phyloP scores from a whole-genome alignment of 1,140 invertebrate genomes.

The Drosophila pallidifrons region DNA sequence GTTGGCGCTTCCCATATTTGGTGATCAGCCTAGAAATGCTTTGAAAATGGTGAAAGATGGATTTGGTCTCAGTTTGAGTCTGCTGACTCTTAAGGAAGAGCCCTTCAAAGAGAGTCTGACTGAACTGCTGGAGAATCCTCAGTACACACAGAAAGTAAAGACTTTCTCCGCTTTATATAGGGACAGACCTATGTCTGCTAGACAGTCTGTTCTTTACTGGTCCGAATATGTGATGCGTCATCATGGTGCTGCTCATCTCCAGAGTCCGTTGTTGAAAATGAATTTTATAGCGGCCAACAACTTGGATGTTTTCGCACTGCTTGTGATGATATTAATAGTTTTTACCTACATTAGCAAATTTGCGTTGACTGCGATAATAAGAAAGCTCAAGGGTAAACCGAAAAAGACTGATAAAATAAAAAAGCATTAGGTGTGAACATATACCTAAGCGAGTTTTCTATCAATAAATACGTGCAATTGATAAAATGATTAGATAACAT shows the following conservation, averaged over 20 bases:
- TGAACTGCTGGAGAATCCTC: no score
- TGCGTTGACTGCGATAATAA: background rate
- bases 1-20: no score
- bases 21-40: no score
- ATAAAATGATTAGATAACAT: no score
- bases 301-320: conserved; percentile 59
- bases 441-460: no score
- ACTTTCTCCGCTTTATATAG: conserved; percentile 37
- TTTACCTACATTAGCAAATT: conserved; percentile 19
- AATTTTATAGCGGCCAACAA: conserved; percentile 71
- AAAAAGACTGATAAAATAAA: conserved; percentile 18
- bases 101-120: no score
- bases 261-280: conserved; percentile 72
- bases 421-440: background rate
- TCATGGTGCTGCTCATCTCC: conserved; percentile 29
- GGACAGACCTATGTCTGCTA: conserved; percentile 84
- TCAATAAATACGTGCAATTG: background rate
- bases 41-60: no score
- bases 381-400: background rate
- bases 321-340: conserved; percentile 4
- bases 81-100: no score
- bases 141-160: no score
- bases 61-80: no score
- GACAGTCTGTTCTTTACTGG: background rate
- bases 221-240: no score